phyloP scores from a whole-genome alignment of 1,140 invertebrate genomes.

The Neotoxoptera formosana region DNA sequence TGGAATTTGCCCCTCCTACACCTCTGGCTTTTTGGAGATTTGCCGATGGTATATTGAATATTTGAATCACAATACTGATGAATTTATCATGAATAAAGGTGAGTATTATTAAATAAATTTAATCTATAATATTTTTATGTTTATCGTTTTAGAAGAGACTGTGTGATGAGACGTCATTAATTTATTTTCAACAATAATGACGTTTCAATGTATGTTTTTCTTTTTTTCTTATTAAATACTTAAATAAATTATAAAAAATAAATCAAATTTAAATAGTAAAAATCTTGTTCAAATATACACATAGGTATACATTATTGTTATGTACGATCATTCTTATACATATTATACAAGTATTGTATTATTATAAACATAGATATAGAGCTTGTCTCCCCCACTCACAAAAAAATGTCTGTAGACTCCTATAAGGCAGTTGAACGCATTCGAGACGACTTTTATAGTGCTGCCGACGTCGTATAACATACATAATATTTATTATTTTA shows the following conservation, averaged over 20 bases:
- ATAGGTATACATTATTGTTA: background rate
- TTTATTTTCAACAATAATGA: background rate
- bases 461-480: background rate
- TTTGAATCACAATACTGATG: background rate
- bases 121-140: background rate
- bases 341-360: background rate
- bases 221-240: background rate
- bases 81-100: background rate
- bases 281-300: background rate
- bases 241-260: background rate
- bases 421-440: background rate
- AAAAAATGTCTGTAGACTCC: background rate
- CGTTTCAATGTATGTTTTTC: background rate
- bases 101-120: background rate
- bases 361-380: background rate
- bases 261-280: background rate
- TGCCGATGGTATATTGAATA: background rate
- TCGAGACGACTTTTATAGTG: constrained; percentile 5
- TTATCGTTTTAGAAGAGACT: background rate
- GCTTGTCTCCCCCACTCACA: background rate
- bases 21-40: background rate
- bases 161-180: background rate
- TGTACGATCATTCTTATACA: background rate
- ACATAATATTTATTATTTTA: background rate
- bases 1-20: background rate